These are phyloP conservation scores for Neoniphon sammara DNA, from an alignment of 2,797 vertebrate genomes.

Conservation along the genomic window DNA sequence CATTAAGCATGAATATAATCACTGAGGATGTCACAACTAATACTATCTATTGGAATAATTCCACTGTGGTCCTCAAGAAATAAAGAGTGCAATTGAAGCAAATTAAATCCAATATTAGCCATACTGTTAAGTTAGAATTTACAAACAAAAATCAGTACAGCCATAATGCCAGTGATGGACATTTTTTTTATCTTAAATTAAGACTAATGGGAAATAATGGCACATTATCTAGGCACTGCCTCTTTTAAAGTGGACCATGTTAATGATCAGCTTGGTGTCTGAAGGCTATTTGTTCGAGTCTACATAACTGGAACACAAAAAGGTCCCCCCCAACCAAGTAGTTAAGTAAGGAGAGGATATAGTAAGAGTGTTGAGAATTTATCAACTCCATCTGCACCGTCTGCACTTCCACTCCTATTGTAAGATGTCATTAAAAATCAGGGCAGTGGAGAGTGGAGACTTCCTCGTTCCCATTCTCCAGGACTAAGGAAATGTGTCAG, in stretches of 20 bases:
- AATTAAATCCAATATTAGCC: too few relatives aligned
- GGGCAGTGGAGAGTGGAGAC: conserved; percentile 20
- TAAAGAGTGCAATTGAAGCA: too few relatives aligned
- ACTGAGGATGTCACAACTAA: neutral
- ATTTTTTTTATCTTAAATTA: too few relatives aligned
- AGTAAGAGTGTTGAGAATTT: conserved; percentile 23
- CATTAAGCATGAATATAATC: too few relatives aligned
- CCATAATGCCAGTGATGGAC: too few relatives aligned
- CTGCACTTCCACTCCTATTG: conserved; percentile 35
- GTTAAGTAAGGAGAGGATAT: conserved; percentile 25
- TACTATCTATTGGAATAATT: neutral
- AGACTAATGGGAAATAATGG: too few relatives aligned
- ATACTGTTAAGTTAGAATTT: too few relatives aligned
- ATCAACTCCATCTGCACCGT: conserved; percentile 29
- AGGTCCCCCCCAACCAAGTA: neutral
- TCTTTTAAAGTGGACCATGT: too few relatives aligned
- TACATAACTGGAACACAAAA: conserved; percentile 9
- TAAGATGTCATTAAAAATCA: conserved; percentile 33
- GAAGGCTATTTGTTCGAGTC: neutral
- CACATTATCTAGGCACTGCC: too few relatives aligned
- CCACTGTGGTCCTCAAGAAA: neutral
- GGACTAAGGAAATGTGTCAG: conserved; percentile 37
- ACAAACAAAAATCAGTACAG: too few relatives aligned
- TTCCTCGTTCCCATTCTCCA: conserved; percentile 45
- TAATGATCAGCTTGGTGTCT: too few relatives aligned